A percentile compares a stretch with the other conserved stretches of the same genome.
phyloP scores from a whole-genome alignment of 2,113 vertebrate species.

The Caloenas nicobarica region DNA sequence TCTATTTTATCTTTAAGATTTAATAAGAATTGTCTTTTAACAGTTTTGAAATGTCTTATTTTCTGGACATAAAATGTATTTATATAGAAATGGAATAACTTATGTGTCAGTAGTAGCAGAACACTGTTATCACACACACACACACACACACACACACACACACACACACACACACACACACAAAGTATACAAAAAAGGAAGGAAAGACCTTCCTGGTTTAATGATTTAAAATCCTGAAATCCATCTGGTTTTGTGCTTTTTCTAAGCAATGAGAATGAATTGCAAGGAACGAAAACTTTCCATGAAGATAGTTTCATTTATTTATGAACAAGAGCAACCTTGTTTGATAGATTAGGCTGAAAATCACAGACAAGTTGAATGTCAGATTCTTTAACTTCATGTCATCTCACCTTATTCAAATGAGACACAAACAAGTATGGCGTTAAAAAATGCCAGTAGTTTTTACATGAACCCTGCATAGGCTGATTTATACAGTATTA shows the following conservation, averaged over 20 bases:
- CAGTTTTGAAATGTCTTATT: not conserved
- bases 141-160: not conserved
- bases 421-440: not conserved
- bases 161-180: not conserved
- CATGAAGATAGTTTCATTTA: not conserved
- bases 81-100: not conserved
- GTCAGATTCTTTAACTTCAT: not conserved
- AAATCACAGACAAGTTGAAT: not conserved
- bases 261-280: not conserved
- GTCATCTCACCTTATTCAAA: not conserved
- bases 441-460: not conserved
- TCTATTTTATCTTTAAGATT: not conserved
- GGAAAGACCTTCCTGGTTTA: not conserved
- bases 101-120: not conserved
- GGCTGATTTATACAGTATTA: not conserved
- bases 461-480: not conserved
- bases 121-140: not conserved
- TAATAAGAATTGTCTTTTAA: not conserved
- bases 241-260: not conserved
- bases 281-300: not conserved
- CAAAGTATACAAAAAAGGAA: not conserved
- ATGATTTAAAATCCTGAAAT: not conserved
- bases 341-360: not conserved
- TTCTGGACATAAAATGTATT: not conserved
- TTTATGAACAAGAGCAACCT: not conserved